Evolutionary conservation across 2,888 invertebrate species (phyloP).

Genomic region (Habrosyne pyritoides): DNA sequence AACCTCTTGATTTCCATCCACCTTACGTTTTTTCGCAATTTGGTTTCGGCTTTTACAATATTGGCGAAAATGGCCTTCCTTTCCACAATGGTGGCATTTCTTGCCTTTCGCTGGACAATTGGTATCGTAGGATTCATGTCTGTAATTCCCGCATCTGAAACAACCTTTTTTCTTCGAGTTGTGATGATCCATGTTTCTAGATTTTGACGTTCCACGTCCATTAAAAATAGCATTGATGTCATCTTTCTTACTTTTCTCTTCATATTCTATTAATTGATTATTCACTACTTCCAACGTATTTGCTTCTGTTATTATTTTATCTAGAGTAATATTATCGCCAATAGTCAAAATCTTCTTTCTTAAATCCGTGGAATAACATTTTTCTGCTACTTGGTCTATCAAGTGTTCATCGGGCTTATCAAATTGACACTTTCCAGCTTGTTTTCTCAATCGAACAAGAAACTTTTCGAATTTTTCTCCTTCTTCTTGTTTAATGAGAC

Average conservation of each 20-base stretch:
- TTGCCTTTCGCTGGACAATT: not conserved
- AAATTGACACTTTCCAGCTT: constrained; percentile 30
- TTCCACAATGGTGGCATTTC: not conserved
- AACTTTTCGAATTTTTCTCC: constrained; percentile 30
- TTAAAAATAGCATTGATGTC: not conserved
- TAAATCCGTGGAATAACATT: constrained; percentile 19
- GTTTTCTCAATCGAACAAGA: constrained; percentile 21
- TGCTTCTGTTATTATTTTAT: constrained; percentile 18
- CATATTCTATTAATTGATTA: constrained; percentile 7
- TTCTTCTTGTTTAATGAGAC: constrained; percentile 22
- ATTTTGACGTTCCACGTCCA: no score
- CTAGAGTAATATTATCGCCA: constrained; percentile 19
- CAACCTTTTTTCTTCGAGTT: not conserved
- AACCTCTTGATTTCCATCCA: not conserved
- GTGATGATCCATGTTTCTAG: no score
- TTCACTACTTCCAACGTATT: constrained; percentile 13
- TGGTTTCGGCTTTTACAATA: not conserved
- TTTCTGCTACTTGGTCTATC: constrained; percentile 30
- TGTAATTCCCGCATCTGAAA: not conserved
- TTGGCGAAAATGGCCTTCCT: not conserved
- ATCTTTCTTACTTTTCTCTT: constrained; percentile 2
- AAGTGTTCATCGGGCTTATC: constrained; percentile 16
- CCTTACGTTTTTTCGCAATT: not conserved
- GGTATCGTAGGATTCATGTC: not conserved
- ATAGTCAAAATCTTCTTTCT: constrained; percentile 22